Conservation (phyloP, 2,113 vertebrate genomes). For the Axis porcinus region DNA sequence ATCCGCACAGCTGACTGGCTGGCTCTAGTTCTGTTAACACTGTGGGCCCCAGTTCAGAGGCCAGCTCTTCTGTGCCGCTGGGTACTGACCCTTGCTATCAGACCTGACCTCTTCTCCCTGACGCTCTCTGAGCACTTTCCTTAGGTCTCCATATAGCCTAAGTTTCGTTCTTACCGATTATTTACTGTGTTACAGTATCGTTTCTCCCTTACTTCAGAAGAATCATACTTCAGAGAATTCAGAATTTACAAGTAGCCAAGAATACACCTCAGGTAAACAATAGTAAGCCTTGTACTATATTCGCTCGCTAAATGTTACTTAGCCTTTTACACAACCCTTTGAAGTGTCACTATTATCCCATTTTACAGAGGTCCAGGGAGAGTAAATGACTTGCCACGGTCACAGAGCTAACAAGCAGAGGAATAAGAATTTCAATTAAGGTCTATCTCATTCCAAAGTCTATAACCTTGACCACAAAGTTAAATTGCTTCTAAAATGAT, state of each 20-base stretch:
- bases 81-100: not conserved
- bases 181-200: not conserved
- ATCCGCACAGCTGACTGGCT: not conserved
- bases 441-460: not conserved
- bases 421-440: not conserved
- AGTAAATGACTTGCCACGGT: not conserved
- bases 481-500: not conserved
- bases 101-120: not conserved
- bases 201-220: constrained; percentile 1
- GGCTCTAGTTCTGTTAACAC: not conserved
- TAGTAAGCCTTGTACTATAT: not conserved
- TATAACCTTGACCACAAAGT: constrained; percentile 5
- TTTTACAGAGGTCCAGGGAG: constrained; percentile 18
- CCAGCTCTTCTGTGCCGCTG: not conserved
- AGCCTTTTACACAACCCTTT: constrained; percentile 4
- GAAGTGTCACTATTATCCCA: not conserved
- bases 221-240: not conserved
- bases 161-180: not conserved
- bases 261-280: not conserved
- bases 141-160: not conserved
- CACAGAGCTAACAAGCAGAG: not conserved
- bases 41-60: not conserved
- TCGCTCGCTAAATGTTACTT: not conserved
- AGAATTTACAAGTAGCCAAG: not conserved
- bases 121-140: not conserved